Evolutionary conservation across 2,888 invertebrate species (phyloP), one percentile per base, ranked within the genome.

Genomic region (Bruchidius siliquastri): DNA sequence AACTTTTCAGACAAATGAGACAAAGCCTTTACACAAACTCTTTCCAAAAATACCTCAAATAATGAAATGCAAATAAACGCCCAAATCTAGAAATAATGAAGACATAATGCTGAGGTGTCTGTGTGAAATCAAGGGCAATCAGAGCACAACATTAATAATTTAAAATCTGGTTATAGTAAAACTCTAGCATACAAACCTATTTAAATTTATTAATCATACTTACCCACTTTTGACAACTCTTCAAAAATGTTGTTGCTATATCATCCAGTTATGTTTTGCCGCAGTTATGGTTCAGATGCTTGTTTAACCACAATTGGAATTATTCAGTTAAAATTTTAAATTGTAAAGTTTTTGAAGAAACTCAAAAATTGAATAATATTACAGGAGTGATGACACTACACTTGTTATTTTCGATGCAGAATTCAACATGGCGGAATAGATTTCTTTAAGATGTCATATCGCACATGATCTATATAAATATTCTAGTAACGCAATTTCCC

Each of bases 301-400:
- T 8, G 68, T 20, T 22, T 30, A 26, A 67, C 67, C 22, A 3
- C n/a, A 26, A 30, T 10, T 8, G 68, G 3, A 26, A 67, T 30
- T 22, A 21, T 67, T 22, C 71, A 68, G 66, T 1, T 20, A 0
- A 71, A 71, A 71, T n/a, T 68, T 20, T 10, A 67, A 71, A 71
- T 30, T 67, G 22, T 20, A 68, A 74, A 67, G 49, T 73, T 68
- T 73, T 67, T 67, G 70, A 68, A 69, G 72, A 74, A 73, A 74
- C 67, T 69, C 67, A 74, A 71, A 73, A 73, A 71, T 72, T 74
- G 69, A 67, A 67, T 71, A 73, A 69, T 32, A 66, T 68, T 71
- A 74, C 74, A 73, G 70, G 71, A 71, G 76, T 80, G 82, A 83
- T 83, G 82, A 83, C 82, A 83, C 82, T 79, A 81, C 81, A 80